A percentile compares a stretch with the other conserved stretches of the same genome.
Conservation (phyloP, 2,113 vertebrate species). For the Odontophorus gujanensis region DNA sequence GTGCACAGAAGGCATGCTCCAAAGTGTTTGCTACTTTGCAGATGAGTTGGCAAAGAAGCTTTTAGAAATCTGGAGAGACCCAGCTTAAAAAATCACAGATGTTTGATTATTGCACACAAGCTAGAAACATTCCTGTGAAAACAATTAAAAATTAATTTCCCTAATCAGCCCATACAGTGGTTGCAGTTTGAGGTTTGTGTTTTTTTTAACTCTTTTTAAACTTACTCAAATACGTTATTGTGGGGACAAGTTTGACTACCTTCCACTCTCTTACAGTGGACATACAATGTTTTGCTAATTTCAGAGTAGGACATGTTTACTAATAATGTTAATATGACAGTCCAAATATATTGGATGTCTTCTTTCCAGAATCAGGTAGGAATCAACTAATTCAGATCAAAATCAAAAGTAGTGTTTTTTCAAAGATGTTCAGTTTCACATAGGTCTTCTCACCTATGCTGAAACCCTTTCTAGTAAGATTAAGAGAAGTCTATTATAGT, state of each 20-base stretch:
- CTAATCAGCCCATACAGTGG: not conserved
- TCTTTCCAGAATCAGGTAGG: not conserved
- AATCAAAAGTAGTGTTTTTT: not conserved
- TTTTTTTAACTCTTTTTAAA: not conserved
- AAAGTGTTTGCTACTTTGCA: not conserved
- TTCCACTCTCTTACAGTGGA: not conserved
- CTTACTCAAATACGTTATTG: accelerated
- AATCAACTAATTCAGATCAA: not conserved
- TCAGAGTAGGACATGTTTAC: not conserved
- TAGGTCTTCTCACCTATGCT: not conserved
- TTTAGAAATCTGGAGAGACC: not conserved
- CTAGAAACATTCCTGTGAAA: not conserved
- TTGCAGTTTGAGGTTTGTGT: not conserved
- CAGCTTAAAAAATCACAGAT: not conserved
- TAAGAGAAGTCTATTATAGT: not conserved
- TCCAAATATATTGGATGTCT: not conserved
- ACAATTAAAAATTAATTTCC: not conserved
- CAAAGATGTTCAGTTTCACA: not conserved
- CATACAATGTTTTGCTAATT: accelerated
- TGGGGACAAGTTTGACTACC: not conserved
- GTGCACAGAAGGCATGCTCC: not conserved
- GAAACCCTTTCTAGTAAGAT: not conserved
- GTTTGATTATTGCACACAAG: not conserved
- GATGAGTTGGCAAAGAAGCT: not conserved
- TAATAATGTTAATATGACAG: not conserved